These are phyloP conservation scores for Sorex maritimensis DNA, from an alignment of 2,797 vertebrate genomes.

Conservation along the genomic window DNA sequence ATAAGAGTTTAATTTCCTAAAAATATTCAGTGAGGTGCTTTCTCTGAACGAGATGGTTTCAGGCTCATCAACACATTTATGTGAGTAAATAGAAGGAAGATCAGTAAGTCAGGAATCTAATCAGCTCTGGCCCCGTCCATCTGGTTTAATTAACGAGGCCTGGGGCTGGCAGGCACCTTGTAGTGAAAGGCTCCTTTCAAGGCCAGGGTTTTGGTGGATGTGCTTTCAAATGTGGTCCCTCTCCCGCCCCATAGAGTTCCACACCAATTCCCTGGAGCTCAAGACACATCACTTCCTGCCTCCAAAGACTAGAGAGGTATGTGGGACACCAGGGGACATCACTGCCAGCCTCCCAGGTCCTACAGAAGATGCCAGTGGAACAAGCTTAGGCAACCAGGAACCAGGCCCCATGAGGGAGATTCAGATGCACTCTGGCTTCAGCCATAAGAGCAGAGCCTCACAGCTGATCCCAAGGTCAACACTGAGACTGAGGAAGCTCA, in stretches of 20 bases:
- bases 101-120: slow-evolving; percentile 82
- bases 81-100: slow-evolving; percentile 78
- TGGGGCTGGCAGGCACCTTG: slow-evolving; percentile 58
- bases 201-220: slow-evolving; percentile 43
- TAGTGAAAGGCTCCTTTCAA: slow-evolving; percentile 68
- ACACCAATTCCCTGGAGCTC: slow-evolving; percentile 9
- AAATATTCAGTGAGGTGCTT: slow-evolving; percentile 83
- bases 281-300: neutral
- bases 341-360: neutral
- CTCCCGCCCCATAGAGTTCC: neutral
- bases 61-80: slow-evolving; percentile 82
- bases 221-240: neutral
- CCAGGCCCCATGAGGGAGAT: neutral
- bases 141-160: slow-evolving; percentile 84
- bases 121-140: slow-evolving; percentile 84
- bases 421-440: neutral
- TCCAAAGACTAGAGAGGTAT: neutral
- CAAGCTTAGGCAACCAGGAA: neutral
- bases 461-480: neutral
- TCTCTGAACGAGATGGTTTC: slow-evolving; percentile 84
- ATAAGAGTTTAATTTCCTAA: slow-evolving; percentile 88
- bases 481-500: neutral
- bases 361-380: neutral
- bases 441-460: neutral
- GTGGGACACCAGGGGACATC: neutral